Percentiles rank a stretch among this genome's conserved stretches.
Conservation (phyloP, 1,140 invertebrate species). For the Zeugodacus cucurbitae region DNA sequence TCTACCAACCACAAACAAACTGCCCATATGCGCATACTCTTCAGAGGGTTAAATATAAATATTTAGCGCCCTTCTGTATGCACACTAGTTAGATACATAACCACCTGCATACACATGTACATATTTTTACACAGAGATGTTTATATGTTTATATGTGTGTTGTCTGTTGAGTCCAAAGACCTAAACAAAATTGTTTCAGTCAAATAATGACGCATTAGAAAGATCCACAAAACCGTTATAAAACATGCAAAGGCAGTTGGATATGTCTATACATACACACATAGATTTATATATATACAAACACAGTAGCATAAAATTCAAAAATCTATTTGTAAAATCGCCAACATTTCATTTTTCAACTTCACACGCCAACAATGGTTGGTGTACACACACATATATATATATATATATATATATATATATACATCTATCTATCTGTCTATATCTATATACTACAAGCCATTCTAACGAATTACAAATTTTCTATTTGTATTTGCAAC, state of each 20-base stretch:
- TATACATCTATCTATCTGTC: background rate
- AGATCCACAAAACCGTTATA: background rate
- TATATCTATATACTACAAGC: background rate
- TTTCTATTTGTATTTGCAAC: constrained; percentile 28
- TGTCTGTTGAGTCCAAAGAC: background rate
- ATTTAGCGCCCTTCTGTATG: background rate
- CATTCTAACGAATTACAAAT: background rate
- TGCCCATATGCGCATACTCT: background rate
- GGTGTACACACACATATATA: background rate
- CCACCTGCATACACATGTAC: background rate
- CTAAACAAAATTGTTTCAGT: background rate
- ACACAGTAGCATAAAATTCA: background rate
- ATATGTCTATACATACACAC: background rate
- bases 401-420: background rate
- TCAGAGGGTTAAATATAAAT: background rate
- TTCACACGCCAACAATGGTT: background rate
- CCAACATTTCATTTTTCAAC: constrained; percentile 28
- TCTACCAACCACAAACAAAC: background rate
- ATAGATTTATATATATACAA: background rate
- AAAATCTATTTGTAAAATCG: constrained; percentile 31
- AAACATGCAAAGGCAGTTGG: background rate
- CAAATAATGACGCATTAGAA: background rate
- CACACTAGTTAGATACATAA: too few relatives aligned
- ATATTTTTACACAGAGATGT: too few relatives aligned
- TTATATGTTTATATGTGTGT: too few relatives aligned